Conservation (phyloP, 2,113 vertebrate species). For the Labeo rohita region DNA sequence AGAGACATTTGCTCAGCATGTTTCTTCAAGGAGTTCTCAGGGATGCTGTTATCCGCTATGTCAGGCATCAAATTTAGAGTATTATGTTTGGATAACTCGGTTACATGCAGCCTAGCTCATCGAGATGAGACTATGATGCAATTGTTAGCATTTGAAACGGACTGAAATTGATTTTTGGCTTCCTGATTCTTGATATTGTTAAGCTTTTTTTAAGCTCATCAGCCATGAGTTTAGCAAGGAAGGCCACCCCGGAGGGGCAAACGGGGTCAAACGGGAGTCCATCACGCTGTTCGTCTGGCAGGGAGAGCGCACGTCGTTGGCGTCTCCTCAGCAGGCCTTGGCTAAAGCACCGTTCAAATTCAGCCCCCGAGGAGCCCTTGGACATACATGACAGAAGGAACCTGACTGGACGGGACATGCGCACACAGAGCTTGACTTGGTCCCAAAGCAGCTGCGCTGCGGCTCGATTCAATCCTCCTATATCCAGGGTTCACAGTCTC, state of each 20-base stretch:
- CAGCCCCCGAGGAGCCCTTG: slow-evolving; percentile 48
- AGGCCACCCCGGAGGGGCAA: neutral
- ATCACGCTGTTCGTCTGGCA: neutral
- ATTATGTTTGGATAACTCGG: neutral
- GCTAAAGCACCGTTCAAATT: slow-evolving; percentile 41
- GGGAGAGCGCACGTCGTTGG: slow-evolving; percentile 41
- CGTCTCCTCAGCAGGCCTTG: slow-evolving; percentile 54
- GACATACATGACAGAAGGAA: slow-evolving; percentile 59
- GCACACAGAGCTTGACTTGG: neutral
- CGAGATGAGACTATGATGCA: neutral
- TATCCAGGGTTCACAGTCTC: slow-evolving; percentile 41
- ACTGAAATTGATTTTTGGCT: neutral
- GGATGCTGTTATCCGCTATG: neutral
- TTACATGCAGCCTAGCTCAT: neutral
- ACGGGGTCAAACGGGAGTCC: slow-evolving; percentile 12
- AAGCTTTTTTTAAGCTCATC: neutral
- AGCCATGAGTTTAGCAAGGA: slow-evolving; percentile 61
- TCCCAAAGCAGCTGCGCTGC: slow-evolving; percentile 3
- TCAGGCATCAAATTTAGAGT: slow-evolving; percentile 9
- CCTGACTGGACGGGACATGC: slow-evolving; percentile 4
- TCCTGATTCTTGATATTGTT: slow-evolving; percentile 27
- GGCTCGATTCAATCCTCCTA: neutral
- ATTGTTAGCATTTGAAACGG: neutral
- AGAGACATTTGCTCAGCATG: neutral
- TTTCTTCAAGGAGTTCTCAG: neutral